These are phyloP conservation scores for Aphrophora alni DNA, from an alignment of 2,888 invertebrate genomes.

Conservation along the genomic window DNA sequence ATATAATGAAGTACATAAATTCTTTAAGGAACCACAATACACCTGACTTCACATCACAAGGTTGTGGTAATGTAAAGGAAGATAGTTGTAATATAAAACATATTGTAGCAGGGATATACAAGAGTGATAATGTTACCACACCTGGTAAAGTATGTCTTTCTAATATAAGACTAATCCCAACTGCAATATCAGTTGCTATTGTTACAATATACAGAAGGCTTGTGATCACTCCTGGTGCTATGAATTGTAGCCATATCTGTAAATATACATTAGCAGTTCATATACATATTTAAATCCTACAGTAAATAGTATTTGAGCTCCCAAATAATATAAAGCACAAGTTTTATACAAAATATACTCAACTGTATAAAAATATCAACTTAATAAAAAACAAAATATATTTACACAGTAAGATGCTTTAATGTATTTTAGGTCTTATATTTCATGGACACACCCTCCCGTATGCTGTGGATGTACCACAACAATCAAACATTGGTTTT, in stretches of 20 bases:
- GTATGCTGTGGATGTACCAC: too few species aligned
- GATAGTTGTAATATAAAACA: conserved; percentile 55
- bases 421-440: too few species aligned
- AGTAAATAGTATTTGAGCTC: too few species aligned
- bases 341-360: too few species aligned
- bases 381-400: too few species aligned
- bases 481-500: too few species aligned
- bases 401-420: too few species aligned
- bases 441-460: too few species aligned
- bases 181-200: conserved; percentile 70
- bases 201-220: conserved; percentile 70
- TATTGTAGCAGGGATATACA: conserved; percentile 56
- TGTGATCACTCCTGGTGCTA: conserved; percentile 65
- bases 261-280: too few species aligned
- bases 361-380: too few species aligned
- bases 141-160: conserved; percentile 65
- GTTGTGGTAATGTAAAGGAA: conserved; percentile 31
- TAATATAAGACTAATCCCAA: conserved; percentile 68
- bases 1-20: conserved; percentile 40
- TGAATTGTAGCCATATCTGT: conserved; percentile 60
- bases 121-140: conserved; percentile 53
- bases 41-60: conserved; percentile 47
- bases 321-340: too few species aligned
- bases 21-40: conserved; percentile 48
- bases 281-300: too few species aligned